These are phyloP conservation scores for Puma concolor DNA, from an alignment of 2,113 vertebrate species.

Conservation along the genomic window DNA sequence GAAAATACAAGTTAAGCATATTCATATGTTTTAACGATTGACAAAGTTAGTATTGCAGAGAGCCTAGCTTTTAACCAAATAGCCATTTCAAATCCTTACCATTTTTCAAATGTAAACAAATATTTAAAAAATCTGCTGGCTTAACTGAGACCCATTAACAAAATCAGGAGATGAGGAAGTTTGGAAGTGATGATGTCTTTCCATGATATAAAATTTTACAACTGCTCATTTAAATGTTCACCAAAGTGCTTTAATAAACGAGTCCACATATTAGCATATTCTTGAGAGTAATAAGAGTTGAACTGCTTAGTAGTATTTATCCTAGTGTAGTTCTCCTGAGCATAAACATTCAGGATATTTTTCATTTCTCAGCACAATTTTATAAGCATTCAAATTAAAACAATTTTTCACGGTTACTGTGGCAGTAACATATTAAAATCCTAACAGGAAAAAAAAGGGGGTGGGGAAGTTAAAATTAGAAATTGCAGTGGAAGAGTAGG, in stretches of 20 bases:
- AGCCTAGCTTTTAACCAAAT: background rate
- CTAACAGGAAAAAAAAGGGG: background rate
- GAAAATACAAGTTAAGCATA: conserved; percentile 12
- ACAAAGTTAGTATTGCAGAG: background rate
- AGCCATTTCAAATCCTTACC: background rate
- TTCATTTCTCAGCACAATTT: conserved; percentile 47
- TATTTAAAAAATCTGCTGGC: background rate
- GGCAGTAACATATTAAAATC: background rate
- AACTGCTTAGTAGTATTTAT: background rate
- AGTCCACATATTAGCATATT: conserved; percentile 24
- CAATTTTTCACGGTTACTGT: conserved; percentile 48
- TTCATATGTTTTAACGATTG: background rate
- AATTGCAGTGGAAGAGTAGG: background rate
- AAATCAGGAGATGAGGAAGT: background rate
- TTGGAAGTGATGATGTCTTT: background rate
- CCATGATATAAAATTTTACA: background rate
- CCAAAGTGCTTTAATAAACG: background rate
- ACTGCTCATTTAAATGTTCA: background rate
- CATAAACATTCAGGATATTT: background rate
- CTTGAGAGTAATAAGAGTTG: conserved; percentile 24
- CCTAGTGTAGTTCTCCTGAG: background rate
- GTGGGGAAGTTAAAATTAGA: background rate
- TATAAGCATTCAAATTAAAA: conserved; percentile 64
- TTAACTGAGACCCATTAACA: background rate
- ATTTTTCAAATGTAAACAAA: background rate